Base-by-base conservation (phyloP, 2,888 invertebrate species). In the Rutpela maculata region DNA sequence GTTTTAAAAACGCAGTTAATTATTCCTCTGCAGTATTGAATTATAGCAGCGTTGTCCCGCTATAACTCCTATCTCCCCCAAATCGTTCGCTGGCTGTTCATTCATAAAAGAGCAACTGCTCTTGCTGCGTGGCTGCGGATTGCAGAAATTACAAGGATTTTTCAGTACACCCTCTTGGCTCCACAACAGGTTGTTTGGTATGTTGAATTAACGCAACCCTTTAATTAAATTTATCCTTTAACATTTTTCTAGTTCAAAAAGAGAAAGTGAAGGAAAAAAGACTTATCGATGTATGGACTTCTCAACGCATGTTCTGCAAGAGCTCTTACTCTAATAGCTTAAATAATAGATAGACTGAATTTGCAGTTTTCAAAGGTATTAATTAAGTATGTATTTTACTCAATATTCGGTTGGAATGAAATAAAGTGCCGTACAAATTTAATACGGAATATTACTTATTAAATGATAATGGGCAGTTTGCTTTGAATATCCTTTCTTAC, bases 121-220 rank as follows among this genome's bases (percentile, higher is more conserved):
- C 43, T n/a, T 66, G 10, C 15, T 26, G 67, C 67, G 56, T 67
- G 56, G n/a, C 22, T 67, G 56, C 26, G 55, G 31, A 67, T 67
- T 69, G 59, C 57, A 69, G 59, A 31, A 55, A 69, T 69, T 31
- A 38, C 57, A 38, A 59, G 69, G 57, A 69, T 69, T 57, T 67
- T 69, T 68, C 38, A 69, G 59, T 57, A 12, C 69, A 59, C 69
- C 35, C 69, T 69, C 59, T 69, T 57, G 59, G 59, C 18, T 35
- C 11, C 26, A 67, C 69, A 69, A 69, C 69, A 69, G 59, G 69
- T 69, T 69, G 69, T 69, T 59, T 57, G 17, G 59, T 69, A 57
- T 57, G 59, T 35, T 35, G 67, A 17, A 55, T 67, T 38, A 19
- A 57, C 57, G 18, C 38, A 11, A 17, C 22, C 18, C 26, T 35